Evolutionary conservation across 2,113 vertebrate genomes (phyloP).

Genomic region (Catharus minimus): DNA sequence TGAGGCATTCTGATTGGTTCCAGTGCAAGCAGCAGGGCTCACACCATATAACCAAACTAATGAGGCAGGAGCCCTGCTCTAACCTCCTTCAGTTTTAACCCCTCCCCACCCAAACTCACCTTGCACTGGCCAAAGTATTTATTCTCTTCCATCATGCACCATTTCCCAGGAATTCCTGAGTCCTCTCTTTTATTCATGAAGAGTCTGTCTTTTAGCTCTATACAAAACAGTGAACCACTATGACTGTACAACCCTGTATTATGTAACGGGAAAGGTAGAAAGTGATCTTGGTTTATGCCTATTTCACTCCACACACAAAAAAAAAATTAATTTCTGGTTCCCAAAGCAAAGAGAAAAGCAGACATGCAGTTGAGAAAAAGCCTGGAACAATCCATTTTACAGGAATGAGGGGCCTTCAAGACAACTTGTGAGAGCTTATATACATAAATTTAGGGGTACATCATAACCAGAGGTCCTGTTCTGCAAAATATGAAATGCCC

Average conservation of each 20-base stretch:
- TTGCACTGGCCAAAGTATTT: background rate
- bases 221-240: background rate
- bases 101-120: background rate
- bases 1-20: background rate
- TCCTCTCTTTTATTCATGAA: background rate
- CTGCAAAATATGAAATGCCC: background rate
- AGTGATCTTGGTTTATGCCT: background rate
- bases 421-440: background rate
- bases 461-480: background rate
- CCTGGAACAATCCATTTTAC: background rate
- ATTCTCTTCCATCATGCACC: background rate
- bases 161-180: background rate
- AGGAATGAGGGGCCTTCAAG: background rate
- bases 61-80: background rate
- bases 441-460: accelerated
- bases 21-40: background rate
- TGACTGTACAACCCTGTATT: background rate
- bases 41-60: background rate
- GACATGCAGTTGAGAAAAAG: background rate
- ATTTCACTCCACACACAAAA: background rate
- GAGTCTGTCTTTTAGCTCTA: background rate
- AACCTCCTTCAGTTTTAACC: background rate
- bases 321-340: background rate
- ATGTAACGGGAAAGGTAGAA: background rate
- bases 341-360: background rate